These are phyloP conservation scores for Passer montanus DNA, from an alignment of 2,113 vertebrate species.

Conservation along the genomic window DNA sequence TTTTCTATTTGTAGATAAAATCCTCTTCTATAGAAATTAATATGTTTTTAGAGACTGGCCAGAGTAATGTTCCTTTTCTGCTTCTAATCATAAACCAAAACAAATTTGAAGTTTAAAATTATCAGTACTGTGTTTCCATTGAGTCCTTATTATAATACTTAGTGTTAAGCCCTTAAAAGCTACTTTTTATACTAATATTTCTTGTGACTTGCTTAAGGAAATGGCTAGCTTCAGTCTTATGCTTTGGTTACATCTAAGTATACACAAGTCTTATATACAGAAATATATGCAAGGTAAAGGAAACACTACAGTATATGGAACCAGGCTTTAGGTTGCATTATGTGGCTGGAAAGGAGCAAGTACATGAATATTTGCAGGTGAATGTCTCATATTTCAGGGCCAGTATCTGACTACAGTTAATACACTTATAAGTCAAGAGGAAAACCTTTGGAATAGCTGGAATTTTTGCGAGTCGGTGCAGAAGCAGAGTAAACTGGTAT, in stretches of 20 bases:
- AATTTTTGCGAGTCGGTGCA: background rate
- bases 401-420: background rate
- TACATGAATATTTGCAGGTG: background rate
- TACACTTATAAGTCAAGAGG: background rate
- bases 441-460: background rate
- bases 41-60: background rate
- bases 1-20: background rate
- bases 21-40: background rate
- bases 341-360: background rate
- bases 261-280: background rate
- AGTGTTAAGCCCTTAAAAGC: background rate
- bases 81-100: background rate
- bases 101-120: background rate
- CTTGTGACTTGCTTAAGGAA: background rate
- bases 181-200: background rate
- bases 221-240: background rate
- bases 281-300: background rate
- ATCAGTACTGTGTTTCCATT: background rate
- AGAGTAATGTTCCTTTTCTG: background rate
- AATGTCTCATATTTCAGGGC: background rate
- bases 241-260: background rate
- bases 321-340: background rate
- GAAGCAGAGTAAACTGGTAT: background rate
- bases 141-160: background rate
- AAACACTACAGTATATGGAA: background rate